Conservation (phyloP, 2,888 invertebrate genomes). For the Automeris io region DNA sequence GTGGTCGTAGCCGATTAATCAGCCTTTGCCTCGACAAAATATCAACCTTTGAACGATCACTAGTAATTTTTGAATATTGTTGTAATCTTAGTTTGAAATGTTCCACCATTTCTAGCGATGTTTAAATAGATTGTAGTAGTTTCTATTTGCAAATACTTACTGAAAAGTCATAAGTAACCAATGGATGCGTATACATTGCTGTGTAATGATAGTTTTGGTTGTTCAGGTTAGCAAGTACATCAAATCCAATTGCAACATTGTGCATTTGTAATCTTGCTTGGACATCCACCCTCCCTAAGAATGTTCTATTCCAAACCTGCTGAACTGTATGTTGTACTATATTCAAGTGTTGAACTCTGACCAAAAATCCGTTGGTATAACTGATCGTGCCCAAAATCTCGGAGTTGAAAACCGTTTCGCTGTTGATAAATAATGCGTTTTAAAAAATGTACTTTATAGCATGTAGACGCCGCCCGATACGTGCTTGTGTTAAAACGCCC, state of each 20-base stretch:
- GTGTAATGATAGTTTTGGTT: slow-evolving; percentile 29
- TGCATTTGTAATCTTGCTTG: slow-evolving; percentile 36
- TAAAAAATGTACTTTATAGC: no score
- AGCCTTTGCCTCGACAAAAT: no score
- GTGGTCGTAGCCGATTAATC: no score
- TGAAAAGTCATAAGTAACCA: slow-evolving; percentile 31
- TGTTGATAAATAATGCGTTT: slow-evolving; percentile 19
- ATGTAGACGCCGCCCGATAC: no score
- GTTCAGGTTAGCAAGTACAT: slow-evolving; percentile 31
- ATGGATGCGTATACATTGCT: slow-evolving; percentile 26
- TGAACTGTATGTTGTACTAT: slow-evolving; percentile 30
- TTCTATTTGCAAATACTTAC: slow-evolving; percentile 26
- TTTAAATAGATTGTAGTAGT: no score
- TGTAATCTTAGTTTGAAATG: no score
- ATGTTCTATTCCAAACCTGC: slow-evolving; percentile 36
- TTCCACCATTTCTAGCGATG: no score
- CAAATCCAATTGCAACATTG: slow-evolving; percentile 42
- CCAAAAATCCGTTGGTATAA: slow-evolving; percentile 47
- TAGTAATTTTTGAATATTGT: no score
- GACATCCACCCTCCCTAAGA: slow-evolving; percentile 22
- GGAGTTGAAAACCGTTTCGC: slow-evolving; percentile 31
- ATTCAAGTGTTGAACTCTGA: slow-evolving; percentile 39
- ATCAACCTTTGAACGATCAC: no score
- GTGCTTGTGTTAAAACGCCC: no score
- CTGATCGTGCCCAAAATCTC: slow-evolving; percentile 26